Evolutionary conservation across 2,797 vertebrate genomes (phyloP).

Genomic region (Microctenopoma steveboyesi): DNA sequence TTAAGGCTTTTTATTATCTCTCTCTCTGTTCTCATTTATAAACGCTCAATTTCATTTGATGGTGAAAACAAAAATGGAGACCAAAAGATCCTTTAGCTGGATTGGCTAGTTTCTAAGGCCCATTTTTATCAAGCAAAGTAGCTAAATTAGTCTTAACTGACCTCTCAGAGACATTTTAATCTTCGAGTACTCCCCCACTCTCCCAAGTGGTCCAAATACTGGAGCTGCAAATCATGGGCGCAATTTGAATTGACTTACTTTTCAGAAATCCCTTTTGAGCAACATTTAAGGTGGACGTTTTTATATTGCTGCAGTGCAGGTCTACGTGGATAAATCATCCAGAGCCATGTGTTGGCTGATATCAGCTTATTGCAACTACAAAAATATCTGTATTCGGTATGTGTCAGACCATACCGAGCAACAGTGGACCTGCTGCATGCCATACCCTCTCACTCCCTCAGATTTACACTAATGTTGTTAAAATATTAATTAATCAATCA

Average conservation of each 20-base stretch:
- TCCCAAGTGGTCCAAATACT: too few species aligned
- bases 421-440: too few species aligned
- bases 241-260: background rate
- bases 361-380: too few species aligned
- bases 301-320: background rate
- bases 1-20: slow-evolving; percentile 26
- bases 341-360: too few species aligned
- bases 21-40: slow-evolving; percentile 12
- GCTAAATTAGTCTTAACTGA: background rate
- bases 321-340: too few species aligned
- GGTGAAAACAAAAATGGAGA: slow-evolving; percentile 19
- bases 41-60: slow-evolving; percentile 12
- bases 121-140: background rate
- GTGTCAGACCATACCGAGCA: too few species aligned
- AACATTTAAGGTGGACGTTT: background rate
- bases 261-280: background rate
- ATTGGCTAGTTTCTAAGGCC: background rate
- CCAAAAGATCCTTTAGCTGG: background rate
- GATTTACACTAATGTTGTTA: background rate
- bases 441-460: background rate
- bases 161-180: background rate
- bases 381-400: too few species aligned
- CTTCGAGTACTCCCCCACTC: background rate
- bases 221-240: background rate
- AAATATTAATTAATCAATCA: background rate